phyloP scores from a whole-genome alignment of 2,113 vertebrate genomes.

The Deroptyus accipitrinus region DNA sequence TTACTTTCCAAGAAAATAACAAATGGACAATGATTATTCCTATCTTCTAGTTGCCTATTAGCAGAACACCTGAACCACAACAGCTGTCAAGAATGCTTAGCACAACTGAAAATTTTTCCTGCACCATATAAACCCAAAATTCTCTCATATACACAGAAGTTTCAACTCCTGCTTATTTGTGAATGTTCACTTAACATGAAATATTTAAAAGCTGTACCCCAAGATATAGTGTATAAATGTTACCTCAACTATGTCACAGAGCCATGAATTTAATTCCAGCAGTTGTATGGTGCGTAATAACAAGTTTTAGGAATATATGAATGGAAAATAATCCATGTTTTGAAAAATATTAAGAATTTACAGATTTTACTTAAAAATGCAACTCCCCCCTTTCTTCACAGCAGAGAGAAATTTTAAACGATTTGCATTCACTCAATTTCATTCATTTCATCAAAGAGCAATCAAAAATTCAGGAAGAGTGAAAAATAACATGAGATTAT shows the following conservation, averaged over 20 bases:
- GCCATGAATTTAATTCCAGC: background rate
- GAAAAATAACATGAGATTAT: background rate
- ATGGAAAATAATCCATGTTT: background rate
- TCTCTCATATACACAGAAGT: background rate
- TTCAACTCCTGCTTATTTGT: background rate
- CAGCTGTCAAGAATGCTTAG: background rate
- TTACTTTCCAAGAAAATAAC: background rate
- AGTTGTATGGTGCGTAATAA: background rate
- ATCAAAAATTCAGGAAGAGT: background rate
- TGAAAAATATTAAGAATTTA: background rate
- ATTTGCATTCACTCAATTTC: background rate
- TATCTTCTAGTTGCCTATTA: background rate
- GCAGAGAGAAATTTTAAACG: rapidly evolving
- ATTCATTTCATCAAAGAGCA: background rate
- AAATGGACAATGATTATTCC: background rate
- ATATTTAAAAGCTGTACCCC: background rate
- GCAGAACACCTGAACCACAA: background rate
- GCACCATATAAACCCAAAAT: background rate
- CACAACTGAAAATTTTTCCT: background rate
- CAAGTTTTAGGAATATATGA: background rate
- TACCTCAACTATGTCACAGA: background rate
- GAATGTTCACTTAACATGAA: background rate
- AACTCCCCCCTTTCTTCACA: background rate
- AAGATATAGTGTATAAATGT: rapidly evolving
- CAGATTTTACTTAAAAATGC: background rate